Base-by-base conservation (phyloP, 1,140 invertebrate species). In the Ganaspis sp. region DNA sequence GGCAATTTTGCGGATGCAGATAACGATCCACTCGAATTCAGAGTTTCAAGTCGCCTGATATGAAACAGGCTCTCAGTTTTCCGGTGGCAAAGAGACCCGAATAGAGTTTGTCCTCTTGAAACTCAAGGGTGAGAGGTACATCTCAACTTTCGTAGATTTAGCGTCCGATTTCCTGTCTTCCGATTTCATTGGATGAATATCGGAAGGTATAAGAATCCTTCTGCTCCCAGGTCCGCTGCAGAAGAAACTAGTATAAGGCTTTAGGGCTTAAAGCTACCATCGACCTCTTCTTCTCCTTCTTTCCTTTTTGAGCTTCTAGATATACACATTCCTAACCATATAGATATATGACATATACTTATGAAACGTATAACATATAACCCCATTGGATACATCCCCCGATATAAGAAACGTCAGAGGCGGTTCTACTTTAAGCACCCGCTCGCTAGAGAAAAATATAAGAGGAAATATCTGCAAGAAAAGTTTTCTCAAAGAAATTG, bases 341-440 rank as follows among this genome's bases (percentile, higher is more conserved):
- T 64, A 64, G 6, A n/a, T 23, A 58, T 64, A 29, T 64, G 23
- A 34, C 54, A 64, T 23, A 64, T 34, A 64, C 54, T 29, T n/a
- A 64, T 64, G 54, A 64, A 64, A 26, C 4, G 26, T 64, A 64
- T 64, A 29, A 34, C 54, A 64, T 29, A 64, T 64, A 64, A 64
- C 54, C 26, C 23, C 54, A 26, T 15, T 64, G 54, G 23, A 64
- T 64, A 64, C 54, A 34, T 29, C 26, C 54, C 54, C 23, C 23
- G 12, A 64, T 64, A 64, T 64, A 64, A 64, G 54, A 12, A 64
- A 64, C 15, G 23, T 64, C 12, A 23, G 23, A 64, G 54, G 23
- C 54, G 26, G 54, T 34, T 64, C 54, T 64, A 15, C 54, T 64
- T 29, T 15, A 26, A 29, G 54, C 12, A 29, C 15, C 54, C 54